These are phyloP conservation scores for Dryobota labecula DNA, from an alignment of 2,888 invertebrate species.

Conservation along the genomic window DNA sequence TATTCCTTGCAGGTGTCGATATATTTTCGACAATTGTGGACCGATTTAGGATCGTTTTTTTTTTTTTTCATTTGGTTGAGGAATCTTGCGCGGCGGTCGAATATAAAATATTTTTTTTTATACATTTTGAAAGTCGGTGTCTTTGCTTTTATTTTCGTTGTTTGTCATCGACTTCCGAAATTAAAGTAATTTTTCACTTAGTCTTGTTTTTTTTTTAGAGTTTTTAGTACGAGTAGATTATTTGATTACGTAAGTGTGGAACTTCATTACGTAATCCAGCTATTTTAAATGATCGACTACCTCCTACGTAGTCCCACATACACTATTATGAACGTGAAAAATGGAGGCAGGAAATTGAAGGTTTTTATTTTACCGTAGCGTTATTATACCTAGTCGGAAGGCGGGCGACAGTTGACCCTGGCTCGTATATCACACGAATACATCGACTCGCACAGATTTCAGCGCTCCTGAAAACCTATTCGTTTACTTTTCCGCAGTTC, in stretches of 20 bases:
- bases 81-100: too few species aligned
- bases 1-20: too few species aligned
- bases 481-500: slow-evolving; percentile 62
- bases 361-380: slow-evolving; percentile 54
- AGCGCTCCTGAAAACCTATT: slow-evolving; percentile 60
- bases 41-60: too few species aligned
- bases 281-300: slow-evolving; percentile 2
- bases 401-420: slow-evolving; percentile 69
- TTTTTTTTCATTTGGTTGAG: too few species aligned
- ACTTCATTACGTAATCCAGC: not conserved
- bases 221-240: too few species aligned
- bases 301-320: slow-evolving; percentile 12
- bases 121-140: too few species aligned
- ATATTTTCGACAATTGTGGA: too few species aligned
- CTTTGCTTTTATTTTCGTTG: too few species aligned
- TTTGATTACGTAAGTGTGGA: not conserved
- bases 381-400: slow-evolving; percentile 56
- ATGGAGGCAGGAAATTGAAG: slow-evolving; percentile 35
- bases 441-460: slow-evolving; percentile 70
- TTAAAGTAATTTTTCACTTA: too few species aligned
- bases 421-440: slow-evolving; percentile 73
- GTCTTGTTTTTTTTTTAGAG: too few species aligned
- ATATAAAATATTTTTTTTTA: too few species aligned
- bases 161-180: too few species aligned
- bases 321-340: slow-evolving; percentile 45